These are phyloP conservation scores for Pectinophora gossypiella DNA, from an alignment of 1,140 invertebrate species.

Conservation along the genomic window DNA sequence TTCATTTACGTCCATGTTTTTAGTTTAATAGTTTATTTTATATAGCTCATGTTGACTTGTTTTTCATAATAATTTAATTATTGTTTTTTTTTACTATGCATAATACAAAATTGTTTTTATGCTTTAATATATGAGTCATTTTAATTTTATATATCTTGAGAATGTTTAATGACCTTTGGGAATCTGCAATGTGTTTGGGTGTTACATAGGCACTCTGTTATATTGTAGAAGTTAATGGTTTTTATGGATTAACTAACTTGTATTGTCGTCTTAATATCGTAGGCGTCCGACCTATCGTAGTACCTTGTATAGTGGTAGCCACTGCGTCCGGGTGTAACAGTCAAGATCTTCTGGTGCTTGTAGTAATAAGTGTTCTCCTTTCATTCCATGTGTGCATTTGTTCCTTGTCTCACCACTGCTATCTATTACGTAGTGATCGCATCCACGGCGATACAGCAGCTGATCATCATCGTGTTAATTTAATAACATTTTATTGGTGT, in stretches of 20 bases:
- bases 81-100: constrained; percentile 59
- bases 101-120: constrained; percentile 62
- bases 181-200: constrained; percentile 67
- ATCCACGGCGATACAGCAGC: no score
- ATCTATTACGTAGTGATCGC: constrained; percentile 2
- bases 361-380: constrained; percentile 59
- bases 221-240: constrained; percentile 2
- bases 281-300: neutral
- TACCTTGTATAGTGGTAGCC: neutral
- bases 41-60: constrained; percentile 58
- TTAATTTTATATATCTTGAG: constrained; percentile 32
- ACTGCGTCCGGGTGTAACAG: constrained; percentile 21
- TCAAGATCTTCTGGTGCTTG: constrained; percentile 66
- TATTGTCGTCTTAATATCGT: neutral
- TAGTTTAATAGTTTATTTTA: constrained; percentile 71
- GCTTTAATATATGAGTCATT: constrained; percentile 59
- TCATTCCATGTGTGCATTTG: constrained; percentile 55
- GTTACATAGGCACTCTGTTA: constrained; percentile 18
- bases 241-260: no score
- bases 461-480: no score
- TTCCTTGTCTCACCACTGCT: constrained; percentile 23
- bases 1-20: constrained; percentile 69
- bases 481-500: no score
- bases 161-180: constrained; percentile 46
- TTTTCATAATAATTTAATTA: constrained; percentile 64